Evolutionary conservation across 1,140 invertebrate species (phyloP).

Genomic region (Musca domestica): DNA sequence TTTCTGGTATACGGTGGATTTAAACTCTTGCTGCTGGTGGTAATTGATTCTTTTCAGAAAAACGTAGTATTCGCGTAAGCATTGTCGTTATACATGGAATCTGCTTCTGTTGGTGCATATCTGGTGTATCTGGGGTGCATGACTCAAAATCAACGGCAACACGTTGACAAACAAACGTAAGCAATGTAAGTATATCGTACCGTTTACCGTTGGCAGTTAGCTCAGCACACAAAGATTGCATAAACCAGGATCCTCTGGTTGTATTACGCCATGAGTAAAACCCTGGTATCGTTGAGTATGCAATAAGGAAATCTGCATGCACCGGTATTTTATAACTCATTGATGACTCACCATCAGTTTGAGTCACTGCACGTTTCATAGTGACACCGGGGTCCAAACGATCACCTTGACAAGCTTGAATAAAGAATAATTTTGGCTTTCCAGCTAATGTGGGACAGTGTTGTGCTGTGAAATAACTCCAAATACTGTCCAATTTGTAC

Average conservation of each 20-base stretch:
- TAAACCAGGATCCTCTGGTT: constrained; percentile 92
- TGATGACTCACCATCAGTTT: constrained; percentile 70
- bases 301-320: constrained; percentile 93
- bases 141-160: constrained; percentile 90
- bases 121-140: constrained; percentile 74
- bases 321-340: constrained; percentile 79
- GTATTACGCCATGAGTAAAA: constrained; percentile 96
- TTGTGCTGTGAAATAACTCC: constrained; percentile 83
- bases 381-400: constrained; percentile 73
- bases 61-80: constrained; percentile 79
- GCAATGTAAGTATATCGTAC: constrained; percentile 78
- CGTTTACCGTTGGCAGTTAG: constrained; percentile 69
- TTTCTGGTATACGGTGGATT: too few relatives aligned
- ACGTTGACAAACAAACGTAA: constrained; percentile 84
- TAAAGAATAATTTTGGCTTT: constrained; percentile 92
- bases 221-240: constrained; percentile 87
- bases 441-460: constrained; percentile 82
- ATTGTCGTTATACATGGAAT: constrained; percentile 92
- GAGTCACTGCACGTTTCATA: constrained; percentile 55
- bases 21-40: not conserved
- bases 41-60: constrained; percentile 56
- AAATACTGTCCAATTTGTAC: constrained; percentile 80
- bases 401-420: constrained; percentile 90
- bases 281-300: constrained; percentile 90
- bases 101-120: constrained; percentile 92